phyloP scores from a whole-genome alignment of 2,113 vertebrate genomes.

The Oriolus oriolus region DNA sequence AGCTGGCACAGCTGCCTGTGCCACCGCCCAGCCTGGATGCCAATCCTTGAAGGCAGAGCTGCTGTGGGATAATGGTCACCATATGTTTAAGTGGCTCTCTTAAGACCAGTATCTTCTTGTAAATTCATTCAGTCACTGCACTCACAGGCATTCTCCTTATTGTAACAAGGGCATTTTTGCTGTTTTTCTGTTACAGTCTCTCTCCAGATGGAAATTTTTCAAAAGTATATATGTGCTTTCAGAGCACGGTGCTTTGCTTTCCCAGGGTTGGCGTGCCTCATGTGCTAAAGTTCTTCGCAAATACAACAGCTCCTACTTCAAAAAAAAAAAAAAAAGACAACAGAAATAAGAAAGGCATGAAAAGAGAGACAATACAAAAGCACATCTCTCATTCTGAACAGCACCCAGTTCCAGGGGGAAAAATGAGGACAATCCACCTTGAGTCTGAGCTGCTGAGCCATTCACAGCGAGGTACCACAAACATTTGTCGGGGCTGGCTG shows the following conservation, averaged over 20 bases:
- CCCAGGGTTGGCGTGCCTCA: background rate
- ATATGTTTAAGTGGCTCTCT: background rate
- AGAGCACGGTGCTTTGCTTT: background rate
- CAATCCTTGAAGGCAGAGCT: background rate
- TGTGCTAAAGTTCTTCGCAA: background rate
- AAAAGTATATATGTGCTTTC: background rate
- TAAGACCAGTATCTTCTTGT: rapidly evolving
- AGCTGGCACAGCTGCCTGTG: background rate
- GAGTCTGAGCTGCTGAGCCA: background rate
- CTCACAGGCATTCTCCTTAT: background rate
- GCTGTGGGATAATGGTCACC: background rate
- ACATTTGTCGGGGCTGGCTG: rapidly evolving
- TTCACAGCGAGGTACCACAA: rapidly evolving
- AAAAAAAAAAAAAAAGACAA: background rate
- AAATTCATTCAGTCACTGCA: background rate
- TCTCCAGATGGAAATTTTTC: background rate
- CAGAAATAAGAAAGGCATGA: background rate
- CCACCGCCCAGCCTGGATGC: background rate
- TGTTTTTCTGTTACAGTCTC: background rate
- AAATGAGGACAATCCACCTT: background rate
- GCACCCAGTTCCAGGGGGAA: background rate
- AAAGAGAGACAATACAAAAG: background rate
- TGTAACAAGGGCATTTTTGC: background rate
- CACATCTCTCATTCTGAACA: background rate
- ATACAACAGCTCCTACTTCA: background rate